phyloP scores from a whole-genome alignment of 2,797 vertebrate genomes.

The Enteromius thamalakanensis region DNA sequence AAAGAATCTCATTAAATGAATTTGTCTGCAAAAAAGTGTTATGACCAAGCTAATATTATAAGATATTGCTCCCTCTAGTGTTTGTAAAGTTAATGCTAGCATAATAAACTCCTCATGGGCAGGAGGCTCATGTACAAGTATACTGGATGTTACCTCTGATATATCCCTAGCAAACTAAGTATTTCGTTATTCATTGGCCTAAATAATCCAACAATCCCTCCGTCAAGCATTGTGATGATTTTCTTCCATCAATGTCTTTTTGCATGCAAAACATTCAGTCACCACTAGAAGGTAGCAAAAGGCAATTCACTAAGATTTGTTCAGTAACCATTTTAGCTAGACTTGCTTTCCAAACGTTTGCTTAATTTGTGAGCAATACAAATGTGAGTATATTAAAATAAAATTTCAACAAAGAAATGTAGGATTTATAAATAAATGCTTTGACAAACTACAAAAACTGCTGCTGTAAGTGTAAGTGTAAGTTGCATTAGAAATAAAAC shows the following conservation, averaged over 20 bases:
- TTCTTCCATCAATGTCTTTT: neutral
- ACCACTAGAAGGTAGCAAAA: conserved; percentile 25
- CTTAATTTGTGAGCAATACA: neutral
- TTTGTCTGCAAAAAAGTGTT: neutral
- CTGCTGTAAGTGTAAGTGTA: neutral
- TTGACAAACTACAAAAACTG: neutral
- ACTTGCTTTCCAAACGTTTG: neutral
- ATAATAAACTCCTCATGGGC: neutral
- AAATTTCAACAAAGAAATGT: neutral
- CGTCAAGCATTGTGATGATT: neutral
- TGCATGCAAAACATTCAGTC: neutral
- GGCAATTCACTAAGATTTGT: neutral
- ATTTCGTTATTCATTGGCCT: neutral
- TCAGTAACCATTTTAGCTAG: neutral
- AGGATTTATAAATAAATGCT: too few relatives aligned
- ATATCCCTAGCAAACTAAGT: neutral
- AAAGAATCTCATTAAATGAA: neutral
- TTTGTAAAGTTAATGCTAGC: neutral
- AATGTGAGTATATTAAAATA: neutral
- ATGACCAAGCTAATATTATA: neutral
- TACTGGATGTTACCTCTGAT: too few relatives aligned
- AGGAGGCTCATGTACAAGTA: neutral
- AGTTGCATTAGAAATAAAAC: neutral
- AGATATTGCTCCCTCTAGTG: conserved; percentile 19
- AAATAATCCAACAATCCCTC: neutral